A percentile compares a stretch with the other conserved stretches of the same genome.
Evolutionary conservation across 2,888 invertebrate genomes (phyloP).

Genomic region (Cacoxenus indagator): DNA sequence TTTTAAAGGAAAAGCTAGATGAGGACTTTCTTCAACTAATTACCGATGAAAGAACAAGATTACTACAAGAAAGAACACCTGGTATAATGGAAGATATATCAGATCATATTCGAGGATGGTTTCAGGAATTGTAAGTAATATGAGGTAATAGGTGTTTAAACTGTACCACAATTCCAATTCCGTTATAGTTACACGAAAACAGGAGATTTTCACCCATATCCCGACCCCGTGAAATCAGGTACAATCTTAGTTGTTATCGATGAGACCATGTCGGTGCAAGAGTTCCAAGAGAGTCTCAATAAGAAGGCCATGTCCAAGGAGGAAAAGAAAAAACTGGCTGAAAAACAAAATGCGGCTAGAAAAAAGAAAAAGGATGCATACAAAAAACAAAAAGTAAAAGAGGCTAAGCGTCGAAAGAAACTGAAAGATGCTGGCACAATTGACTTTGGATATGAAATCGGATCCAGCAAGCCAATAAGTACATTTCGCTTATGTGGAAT

Average conservation of each 20-base stretch:
- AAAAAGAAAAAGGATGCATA: constrained; percentile 54
- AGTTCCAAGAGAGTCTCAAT: constrained; percentile 61
- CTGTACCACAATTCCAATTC: not conserved
- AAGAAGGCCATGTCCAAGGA: constrained; percentile 58
- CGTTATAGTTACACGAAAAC: constrained; percentile 57
- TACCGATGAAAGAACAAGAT: constrained; percentile 71
- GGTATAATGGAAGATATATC: constrained; percentile 80
- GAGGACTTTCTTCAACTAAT: constrained; percentile 68
- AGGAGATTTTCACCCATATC: constrained; percentile 71
- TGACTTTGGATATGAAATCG: constrained; percentile 53
- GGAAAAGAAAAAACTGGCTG: constrained; percentile 59
- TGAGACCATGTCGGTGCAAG: constrained; percentile 68
- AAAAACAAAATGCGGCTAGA: constrained; percentile 45
- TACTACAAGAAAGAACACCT: constrained; percentile 72
- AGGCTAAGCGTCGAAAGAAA: constrained; percentile 56
- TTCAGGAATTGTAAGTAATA: constrained; percentile 74
- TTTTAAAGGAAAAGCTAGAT: constrained; percentile 50
- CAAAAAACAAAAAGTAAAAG: constrained; percentile 49
- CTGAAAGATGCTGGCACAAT: constrained; percentile 52
- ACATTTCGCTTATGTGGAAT: constrained; percentile 14
- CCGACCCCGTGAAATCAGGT: constrained; percentile 72
- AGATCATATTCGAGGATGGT: constrained; percentile 83
- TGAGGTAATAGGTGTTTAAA: not conserved
- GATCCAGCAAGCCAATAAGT: constrained; percentile 55
- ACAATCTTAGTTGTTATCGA: constrained; percentile 72